These are phyloP conservation scores for Anastrepha ludens DNA, from an alignment of 1,140 invertebrate genomes.

Conservation along the genomic window DNA sequence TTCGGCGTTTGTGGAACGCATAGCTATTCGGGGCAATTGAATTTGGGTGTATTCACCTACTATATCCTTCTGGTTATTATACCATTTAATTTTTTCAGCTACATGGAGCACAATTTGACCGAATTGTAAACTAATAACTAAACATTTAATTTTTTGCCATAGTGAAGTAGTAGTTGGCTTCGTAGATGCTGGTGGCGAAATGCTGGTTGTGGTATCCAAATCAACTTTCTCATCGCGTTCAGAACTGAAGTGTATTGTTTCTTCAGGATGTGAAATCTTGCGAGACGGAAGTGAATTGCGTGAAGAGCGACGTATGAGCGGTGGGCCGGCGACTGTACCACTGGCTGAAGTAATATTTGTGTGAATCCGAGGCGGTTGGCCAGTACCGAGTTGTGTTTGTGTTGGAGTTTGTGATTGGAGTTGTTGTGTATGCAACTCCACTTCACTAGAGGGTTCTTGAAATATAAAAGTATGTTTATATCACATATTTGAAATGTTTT, in stretches of 20 bases:
- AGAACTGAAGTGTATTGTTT: slow-evolving; percentile 69
- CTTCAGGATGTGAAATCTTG: slow-evolving; percentile 62
- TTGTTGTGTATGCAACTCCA: slow-evolving; percentile 45
- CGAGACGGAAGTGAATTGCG: slow-evolving; percentile 53
- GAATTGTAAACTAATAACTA: slow-evolving; percentile 63
- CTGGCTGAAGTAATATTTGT: not conserved
- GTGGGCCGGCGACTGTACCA: not conserved
- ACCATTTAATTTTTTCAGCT: slow-evolving; percentile 61
- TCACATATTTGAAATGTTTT: not conserved
- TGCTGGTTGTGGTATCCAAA: not conserved
- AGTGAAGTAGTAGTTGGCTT: not conserved
- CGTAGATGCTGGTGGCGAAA: not conserved
- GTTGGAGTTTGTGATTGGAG: slow-evolving; percentile 57
- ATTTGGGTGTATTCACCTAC: slow-evolving; percentile 22
- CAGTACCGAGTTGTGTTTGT: not conserved
- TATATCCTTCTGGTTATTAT: not conserved
- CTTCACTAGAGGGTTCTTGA: not conserved
- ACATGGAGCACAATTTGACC: slow-evolving; percentile 62
- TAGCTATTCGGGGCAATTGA: slow-evolving; percentile 27
- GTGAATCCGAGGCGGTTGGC: slow-evolving; percentile 15
- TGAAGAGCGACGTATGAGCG: slow-evolving; percentile 51
- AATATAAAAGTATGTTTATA: not conserved
- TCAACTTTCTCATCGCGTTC: slow-evolving; percentile 67
- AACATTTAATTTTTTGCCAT: slow-evolving; percentile 58
- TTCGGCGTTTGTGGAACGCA: slow-evolving; percentile 60